These are phyloP conservation scores for Antennarius maculatus DNA, from an alignment of 2,797 vertebrate genomes.

Conservation along the genomic window DNA sequence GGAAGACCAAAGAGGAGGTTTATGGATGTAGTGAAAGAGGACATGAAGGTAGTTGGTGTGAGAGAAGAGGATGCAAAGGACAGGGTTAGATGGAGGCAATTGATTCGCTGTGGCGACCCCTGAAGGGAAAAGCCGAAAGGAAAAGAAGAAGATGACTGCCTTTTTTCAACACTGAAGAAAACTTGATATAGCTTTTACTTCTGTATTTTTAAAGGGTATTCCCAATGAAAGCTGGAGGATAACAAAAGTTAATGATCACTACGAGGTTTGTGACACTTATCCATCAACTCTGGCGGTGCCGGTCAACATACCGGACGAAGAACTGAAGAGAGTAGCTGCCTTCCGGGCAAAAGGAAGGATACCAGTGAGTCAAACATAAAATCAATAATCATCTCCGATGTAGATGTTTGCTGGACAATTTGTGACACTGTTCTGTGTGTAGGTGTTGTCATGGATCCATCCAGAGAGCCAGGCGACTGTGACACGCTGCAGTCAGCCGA, in stretches of 20 bases:
- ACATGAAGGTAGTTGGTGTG: no score
- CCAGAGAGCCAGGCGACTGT: slow-evolving; percentile 96
- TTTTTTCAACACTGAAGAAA: background rate
- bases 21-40: no score
- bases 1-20: no score
- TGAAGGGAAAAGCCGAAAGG: no score
- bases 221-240: slow-evolving; percentile 98
- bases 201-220: slow-evolving; percentile 83
- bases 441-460: slow-evolving; percentile 98
- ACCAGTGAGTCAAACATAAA: slow-evolving; percentile 82
- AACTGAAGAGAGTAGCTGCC: slow-evolving; percentile 88
- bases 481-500: slow-evolving; percentile 94
- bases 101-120: no score
- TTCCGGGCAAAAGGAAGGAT: slow-evolving; percentile 93
- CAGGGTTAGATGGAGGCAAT: no score
- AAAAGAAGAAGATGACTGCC: background rate
- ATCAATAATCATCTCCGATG: background rate
- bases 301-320: slow-evolving; percentile 93
- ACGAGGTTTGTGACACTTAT: slow-evolving; percentile 94
- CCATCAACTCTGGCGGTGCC: slow-evolving; percentile 91
- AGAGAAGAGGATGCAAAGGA: no score
- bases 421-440: slow-evolving; percentile 13
- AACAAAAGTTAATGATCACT: slow-evolving; percentile 92
- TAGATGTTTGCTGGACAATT: background rate
- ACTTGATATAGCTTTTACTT: background rate